Base-by-base conservation (phyloP, 1,140 invertebrate genomes). In the Mylabris phalerata region DNA sequence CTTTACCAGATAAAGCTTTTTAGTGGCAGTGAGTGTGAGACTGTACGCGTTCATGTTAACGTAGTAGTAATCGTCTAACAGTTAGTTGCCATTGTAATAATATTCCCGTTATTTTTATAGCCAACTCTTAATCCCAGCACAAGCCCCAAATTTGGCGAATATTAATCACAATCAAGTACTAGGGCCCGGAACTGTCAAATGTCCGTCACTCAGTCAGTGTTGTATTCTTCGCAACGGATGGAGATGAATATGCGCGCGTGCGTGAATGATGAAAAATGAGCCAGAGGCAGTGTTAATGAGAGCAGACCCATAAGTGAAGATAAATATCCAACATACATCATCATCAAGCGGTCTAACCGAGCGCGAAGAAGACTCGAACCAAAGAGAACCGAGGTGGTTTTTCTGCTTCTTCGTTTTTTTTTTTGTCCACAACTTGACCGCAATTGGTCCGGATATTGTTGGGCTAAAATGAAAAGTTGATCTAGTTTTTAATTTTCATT, bases 81-180 rank as follows among this genome's bases (percentile, higher is more conserved):
- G 19, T 19, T 19, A 7, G 32, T 32, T 32, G 32, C 32, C 19
- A 19, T 19, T 19, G 19, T 19, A 19, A 19, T 19, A 19, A 19
- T 19, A 19, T 19, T 19, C 19, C 1, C 19, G 19, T 19, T 19
- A 19, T 19, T 42, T 42, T 42, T 42, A 10, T n/a, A 42, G 41
- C 46, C 27, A 43, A 44, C 47, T 58, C 56, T 57, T 65, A 65
- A 62, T 65, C 61, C 59, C 44, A 55, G 10, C 60, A 55, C 41
- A 50, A 59, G 41, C 51, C 59, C 56, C 52, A 48, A 59, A 62
- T 65, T 56, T 57, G 42, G 59, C 39, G 59, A 63, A 61, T 66
- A 66, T 66, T 66, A 63, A 66, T 66, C 62, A 66, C 64, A 66
- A 66, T 64, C 61, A 64, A 65, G 63, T 32, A 55, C 19, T 19